Evolutionary conservation across 2,113 vertebrate genomes (phyloP).

Genomic region (Tursiops truncatus): DNA sequence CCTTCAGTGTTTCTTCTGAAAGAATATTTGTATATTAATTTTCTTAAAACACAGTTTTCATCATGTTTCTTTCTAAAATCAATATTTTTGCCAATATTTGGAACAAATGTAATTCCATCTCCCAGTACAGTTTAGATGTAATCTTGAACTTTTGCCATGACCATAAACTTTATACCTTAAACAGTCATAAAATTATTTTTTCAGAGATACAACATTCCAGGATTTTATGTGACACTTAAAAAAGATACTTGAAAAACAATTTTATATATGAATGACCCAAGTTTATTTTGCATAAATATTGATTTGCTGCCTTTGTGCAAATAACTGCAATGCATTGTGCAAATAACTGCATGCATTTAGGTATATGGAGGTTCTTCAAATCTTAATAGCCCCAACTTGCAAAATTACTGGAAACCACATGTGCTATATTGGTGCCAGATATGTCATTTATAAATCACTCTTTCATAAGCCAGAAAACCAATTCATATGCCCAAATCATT

Average conservation of each 20-base stretch:
- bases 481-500: slow-evolving; percentile 70
- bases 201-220: slow-evolving; percentile 27
- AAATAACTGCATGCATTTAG: background rate
- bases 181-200: slow-evolving; percentile 40
- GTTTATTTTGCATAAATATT: slow-evolving; percentile 23
- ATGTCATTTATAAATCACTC: slow-evolving; percentile 56
- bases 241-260: slow-evolving; percentile 9
- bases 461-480: slow-evolving; percentile 62
- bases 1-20: slow-evolving; percentile 29
- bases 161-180: background rate
- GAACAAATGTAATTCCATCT: slow-evolving; percentile 36
- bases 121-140: background rate
- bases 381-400: slow-evolving; percentile 69
- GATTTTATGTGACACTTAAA: slow-evolving; percentile 38
- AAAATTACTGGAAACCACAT: slow-evolving; percentile 48
- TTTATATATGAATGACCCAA: slow-evolving; percentile 7
- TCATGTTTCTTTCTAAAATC: slow-evolving; percentile 31
- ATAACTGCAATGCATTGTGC: background rate
- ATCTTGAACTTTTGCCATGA: slow-evolving; percentile 40
- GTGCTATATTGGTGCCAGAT: slow-evolving; percentile 45
- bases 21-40: slow-evolving; percentile 26
- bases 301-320: slow-evolving; percentile 52
- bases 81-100: slow-evolving; percentile 40
- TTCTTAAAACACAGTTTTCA: slow-evolving; percentile 45
- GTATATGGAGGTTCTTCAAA: slow-evolving; percentile 3